phyloP scores from a whole-genome alignment of 2,888 invertebrate species.

The Machimus rusticus region DNA sequence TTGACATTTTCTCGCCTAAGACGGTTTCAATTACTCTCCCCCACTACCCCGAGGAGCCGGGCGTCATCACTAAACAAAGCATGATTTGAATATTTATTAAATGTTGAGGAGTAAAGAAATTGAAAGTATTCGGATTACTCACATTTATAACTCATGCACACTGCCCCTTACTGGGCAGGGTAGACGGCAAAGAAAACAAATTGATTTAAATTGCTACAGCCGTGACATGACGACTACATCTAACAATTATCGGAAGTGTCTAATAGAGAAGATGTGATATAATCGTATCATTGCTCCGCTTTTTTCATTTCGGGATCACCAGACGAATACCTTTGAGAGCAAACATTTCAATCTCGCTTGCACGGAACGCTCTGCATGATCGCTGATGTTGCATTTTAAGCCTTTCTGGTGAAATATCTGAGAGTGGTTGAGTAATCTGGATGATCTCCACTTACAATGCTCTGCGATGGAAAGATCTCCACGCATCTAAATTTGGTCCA shows the following conservation, averaged over 20 bases:
- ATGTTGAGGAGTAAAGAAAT: constrained; percentile 9
- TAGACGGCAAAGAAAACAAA: constrained; percentile 11
- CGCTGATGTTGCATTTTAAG: neutral
- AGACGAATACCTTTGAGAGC: neutral
- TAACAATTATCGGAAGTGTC: constrained; percentile 37
- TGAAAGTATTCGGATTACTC: constrained; percentile 24
- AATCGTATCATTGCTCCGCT: constrained; percentile 10
- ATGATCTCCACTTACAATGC: neutral
- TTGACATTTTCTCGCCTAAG: constrained; percentile 19
- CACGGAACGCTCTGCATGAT: neutral
- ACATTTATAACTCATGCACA: neutral
- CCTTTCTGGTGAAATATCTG: neutral
- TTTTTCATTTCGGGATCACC: neutral
- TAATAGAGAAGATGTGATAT: constrained; percentile 28
- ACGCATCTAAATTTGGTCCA: neutral
- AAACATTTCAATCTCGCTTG: neutral
- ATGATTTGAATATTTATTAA: constrained; percentile 23
- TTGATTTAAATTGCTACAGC: constrained; percentile 28
- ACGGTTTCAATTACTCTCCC: neutral
- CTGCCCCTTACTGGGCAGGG: neutral
- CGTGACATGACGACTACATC: constrained; percentile 3
- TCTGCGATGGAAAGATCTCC: neutral
- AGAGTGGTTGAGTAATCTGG: neutral
- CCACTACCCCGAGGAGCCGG: neutral
- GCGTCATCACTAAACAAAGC: neutral